These are phyloP conservation scores for Euplagia quadripunctaria DNA, from an alignment of 2,888 invertebrate genomes.

Conservation along the genomic window DNA sequence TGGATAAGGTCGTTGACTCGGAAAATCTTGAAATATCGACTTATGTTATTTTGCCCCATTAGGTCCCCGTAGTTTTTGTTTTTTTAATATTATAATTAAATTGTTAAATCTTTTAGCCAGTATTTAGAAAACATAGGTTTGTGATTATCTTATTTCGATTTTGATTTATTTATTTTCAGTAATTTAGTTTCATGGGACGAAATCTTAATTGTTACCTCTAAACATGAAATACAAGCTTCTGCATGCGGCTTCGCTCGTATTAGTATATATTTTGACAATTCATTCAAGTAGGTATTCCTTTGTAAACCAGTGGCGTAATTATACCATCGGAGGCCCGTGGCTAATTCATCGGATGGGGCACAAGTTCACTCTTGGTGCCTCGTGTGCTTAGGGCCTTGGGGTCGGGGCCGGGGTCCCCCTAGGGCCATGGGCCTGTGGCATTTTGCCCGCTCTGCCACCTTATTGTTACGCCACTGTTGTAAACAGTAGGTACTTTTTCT, in stretches of 20 bases:
- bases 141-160: not conserved
- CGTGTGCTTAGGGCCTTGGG: too few species aligned
- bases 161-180: not conserved
- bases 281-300: not conserved
- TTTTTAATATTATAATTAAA: not conserved
- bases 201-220: not conserved
- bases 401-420: too few species aligned
- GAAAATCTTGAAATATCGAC: constrained; percentile 15
- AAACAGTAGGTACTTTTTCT: too few species aligned
- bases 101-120: not conserved
- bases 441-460: too few species aligned
- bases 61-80: not conserved
- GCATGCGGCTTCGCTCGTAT: not conserved
- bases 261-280: not conserved
- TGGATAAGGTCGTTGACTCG: constrained; percentile 43
- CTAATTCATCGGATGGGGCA: too few species aligned
- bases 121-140: not conserved
- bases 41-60: constrained; percentile 6
- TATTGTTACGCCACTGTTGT: too few species aligned
- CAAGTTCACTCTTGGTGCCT: too few species aligned
- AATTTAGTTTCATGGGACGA: not conserved
- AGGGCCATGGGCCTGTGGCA: too few species aligned
- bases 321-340: too few species aligned
- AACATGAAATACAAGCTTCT: not conserved
- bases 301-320: too few species aligned